These are phyloP conservation scores for Epinephelus moara DNA, from an alignment of 2,113 vertebrate genomes.

Conservation along the genomic window DNA sequence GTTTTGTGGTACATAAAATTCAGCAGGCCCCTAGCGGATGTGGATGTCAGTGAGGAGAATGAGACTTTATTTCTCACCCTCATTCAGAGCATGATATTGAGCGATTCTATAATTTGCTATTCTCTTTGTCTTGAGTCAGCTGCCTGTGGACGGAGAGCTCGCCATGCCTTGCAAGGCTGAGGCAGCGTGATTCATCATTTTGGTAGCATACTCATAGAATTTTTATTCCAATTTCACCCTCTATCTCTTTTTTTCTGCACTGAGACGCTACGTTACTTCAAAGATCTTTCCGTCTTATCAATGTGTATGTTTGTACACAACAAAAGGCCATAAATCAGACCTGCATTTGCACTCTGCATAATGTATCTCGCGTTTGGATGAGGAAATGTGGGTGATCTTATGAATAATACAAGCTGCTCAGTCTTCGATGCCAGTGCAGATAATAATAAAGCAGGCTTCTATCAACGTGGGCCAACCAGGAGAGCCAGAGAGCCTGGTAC, in stretches of 20 bases:
- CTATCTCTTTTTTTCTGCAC: not conserved
- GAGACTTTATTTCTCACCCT: constrained; percentile 52
- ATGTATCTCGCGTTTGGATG: constrained; percentile 84
- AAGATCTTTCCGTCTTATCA: constrained; percentile 63
- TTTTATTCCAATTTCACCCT: constrained; percentile 47
- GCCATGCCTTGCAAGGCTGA: constrained; percentile 23
- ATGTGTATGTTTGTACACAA: constrained; percentile 85
- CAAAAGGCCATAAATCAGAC: constrained; percentile 90
- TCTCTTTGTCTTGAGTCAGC: constrained; percentile 71
- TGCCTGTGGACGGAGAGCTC: constrained; percentile 52
- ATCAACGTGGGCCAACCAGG: constrained; percentile 86
- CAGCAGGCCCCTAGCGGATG: constrained; percentile 12
- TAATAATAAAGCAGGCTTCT: constrained; percentile 88
- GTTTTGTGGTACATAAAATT: constrained; percentile 43
- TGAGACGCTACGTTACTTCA: constrained; percentile 49
- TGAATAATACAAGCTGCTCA: constrained; percentile 94
- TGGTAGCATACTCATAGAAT: constrained; percentile 24
- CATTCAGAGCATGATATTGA: constrained; percentile 51
- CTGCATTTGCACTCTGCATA: constrained; percentile 92
- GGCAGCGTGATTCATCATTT: constrained; percentile 70
- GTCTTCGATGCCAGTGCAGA: constrained; percentile 87
- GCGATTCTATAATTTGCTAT: constrained; percentile 59
- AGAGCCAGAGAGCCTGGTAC: constrained; percentile 90
- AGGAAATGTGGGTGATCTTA: constrained; percentile 89
- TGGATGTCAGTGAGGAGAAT: constrained; percentile 52